These are phyloP conservation scores for Idaea aversata DNA, from an alignment of 2,888 invertebrate genomes.

Conservation along the genomic window DNA sequence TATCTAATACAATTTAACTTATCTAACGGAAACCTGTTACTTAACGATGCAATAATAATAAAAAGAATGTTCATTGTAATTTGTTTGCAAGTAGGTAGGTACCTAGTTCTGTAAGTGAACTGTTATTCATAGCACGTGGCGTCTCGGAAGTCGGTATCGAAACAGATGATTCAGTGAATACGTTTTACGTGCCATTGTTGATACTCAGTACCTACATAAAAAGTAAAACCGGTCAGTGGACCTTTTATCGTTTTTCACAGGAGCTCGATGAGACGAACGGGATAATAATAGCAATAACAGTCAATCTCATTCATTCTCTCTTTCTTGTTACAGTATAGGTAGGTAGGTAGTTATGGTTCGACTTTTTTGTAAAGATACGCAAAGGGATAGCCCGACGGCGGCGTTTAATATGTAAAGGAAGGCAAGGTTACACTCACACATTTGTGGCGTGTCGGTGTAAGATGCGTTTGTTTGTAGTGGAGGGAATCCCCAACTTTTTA, in stretches of 20 bases:
- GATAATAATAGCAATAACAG: slow-evolving; percentile 77
- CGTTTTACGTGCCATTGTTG: slow-evolving; percentile 76
- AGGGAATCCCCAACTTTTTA: slow-evolving; percentile 81
- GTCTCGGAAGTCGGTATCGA: slow-evolving; percentile 45
- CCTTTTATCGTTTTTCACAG: slow-evolving; percentile 72
- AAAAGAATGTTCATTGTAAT: slow-evolving; percentile 29
- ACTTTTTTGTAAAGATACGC: slow-evolving; percentile 75
- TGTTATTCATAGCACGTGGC: slow-evolving; percentile 52
- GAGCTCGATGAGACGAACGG: slow-evolving; percentile 64
- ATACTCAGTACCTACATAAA: slow-evolving; percentile 71
- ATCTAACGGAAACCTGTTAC: background rate
- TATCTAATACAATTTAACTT: background rate
- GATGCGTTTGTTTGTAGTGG: slow-evolving; percentile 75
- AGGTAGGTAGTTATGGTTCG: slow-evolving; percentile 58
- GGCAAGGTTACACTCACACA: slow-evolving; percentile 78
- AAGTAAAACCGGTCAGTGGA: slow-evolving; percentile 75
- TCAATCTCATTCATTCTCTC: slow-evolving; percentile 76
- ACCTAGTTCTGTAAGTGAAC: slow-evolving; percentile 25
- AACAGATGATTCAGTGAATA: slow-evolving; percentile 73
- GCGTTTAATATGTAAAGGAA: slow-evolving; percentile 80
- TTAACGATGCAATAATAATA: slow-evolving; percentile 20
- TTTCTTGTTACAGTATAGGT: slow-evolving; percentile 69
- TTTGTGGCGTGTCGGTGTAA: slow-evolving; percentile 59
- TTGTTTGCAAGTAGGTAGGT: slow-evolving; percentile 1
- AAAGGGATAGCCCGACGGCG: slow-evolving; percentile 78